Percentiles rank a stretch among this genome's conserved stretches.
Evolutionary conservation across 2,797 vertebrate genomes (phyloP).

Genomic region (Malurus leucopterus): DNA sequence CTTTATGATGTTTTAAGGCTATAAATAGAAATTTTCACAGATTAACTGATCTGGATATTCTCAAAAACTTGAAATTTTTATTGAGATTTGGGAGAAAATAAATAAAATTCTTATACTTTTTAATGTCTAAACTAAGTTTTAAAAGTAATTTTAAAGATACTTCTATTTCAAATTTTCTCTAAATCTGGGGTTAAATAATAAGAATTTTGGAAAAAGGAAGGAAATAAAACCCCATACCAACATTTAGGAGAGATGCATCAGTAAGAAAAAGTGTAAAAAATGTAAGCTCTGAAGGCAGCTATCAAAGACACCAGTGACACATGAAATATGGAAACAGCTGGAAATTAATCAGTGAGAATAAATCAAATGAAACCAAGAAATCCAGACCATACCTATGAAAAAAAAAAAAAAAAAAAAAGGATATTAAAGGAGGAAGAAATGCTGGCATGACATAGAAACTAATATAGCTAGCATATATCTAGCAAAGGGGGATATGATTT

Average conservation of each 20-base stretch:
- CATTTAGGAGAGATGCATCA: neutral
- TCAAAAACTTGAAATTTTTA: neutral
- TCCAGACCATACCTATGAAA: neutral
- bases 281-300: neutral
- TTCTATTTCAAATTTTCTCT: neutral
- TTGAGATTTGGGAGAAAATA: neutral
- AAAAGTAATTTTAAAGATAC: neutral
- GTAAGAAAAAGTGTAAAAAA: neutral
- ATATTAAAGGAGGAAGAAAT: neutral
- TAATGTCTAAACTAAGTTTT: neutral
- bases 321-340: conserved; percentile 1
- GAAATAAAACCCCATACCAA: accelerated
- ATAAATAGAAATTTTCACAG: neutral
- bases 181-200: neutral
- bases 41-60: neutral
- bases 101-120: neutral
- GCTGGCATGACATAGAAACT: neutral
- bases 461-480: neutral
- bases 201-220: neutral
- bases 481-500: neutral
- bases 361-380: neutral
- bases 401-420: neutral
- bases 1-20: neutral
- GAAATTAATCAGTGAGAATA: conserved; percentile 25
- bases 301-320: neutral